A percentile compares a stretch with the other conserved stretches of the same genome.
These are phyloP conservation scores for roundworm (Caenorhabditis elegans) DNA, from an alignment of 1,140 invertebrate genomes.

Conservation along the genomic window DNA sequence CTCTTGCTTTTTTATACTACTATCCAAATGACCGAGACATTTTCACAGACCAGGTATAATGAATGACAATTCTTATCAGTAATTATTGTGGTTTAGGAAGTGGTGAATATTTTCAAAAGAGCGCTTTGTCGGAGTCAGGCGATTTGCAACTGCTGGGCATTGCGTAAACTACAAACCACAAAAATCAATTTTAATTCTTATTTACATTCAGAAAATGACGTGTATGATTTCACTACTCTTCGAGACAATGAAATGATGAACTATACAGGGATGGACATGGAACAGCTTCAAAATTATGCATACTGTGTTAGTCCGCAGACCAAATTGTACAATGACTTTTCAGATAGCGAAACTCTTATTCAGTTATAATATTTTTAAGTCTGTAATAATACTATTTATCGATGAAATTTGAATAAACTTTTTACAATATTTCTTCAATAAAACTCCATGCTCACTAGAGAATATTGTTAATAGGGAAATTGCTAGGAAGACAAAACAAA, in stretches of 20 bases:
- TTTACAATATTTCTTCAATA: no score
- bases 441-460: no score
- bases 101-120: neutral
- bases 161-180: neutral
- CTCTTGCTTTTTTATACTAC: neutral
- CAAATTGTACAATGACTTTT: neutral
- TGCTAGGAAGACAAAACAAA: no score
- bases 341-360: neutral
- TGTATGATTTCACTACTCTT: slow-evolving; percentile 8
- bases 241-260: slow-evolving; percentile 3
- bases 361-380: neutral
- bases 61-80: neutral
- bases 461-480: no score
- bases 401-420: neutral
- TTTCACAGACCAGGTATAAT: neutral
- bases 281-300: neutral
- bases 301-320: neutral
- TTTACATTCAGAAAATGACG: neutral
- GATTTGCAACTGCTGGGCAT: slow-evolving; percentile 5
- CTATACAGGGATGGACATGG: neutral
- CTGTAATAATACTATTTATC: neutral
- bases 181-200: neutral
- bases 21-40: neutral
- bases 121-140: neutral
- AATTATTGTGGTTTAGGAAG: neutral